Percentiles rank a stretch among this genome's conserved stretches.
Conservation (phyloP, 2,113 vertebrate species). For the Zosterops borbonicus region DNA sequence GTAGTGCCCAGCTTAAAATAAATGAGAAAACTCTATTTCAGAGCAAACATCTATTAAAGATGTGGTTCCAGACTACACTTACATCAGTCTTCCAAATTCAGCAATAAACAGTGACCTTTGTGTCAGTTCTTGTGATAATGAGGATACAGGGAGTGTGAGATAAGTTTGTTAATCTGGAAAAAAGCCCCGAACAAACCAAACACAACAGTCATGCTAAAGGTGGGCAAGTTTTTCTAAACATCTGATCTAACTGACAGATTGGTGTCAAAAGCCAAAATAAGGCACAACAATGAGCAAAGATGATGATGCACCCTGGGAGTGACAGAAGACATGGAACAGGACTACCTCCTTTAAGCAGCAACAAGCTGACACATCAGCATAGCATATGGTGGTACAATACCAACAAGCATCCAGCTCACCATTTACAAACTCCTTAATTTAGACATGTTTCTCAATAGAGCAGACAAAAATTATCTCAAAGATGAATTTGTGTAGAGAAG, state of each 20-base stretch:
- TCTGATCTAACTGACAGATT: neutral
- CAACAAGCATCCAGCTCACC: neutral
- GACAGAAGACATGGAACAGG: neutral
- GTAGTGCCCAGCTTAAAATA: neutral
- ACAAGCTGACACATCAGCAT: neutral
- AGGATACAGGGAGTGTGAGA: neutral
- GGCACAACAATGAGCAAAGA: neutral
- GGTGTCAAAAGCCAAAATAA: neutral
- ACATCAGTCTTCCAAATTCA: neutral
- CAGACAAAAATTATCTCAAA: neutral
- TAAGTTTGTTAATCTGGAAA: neutral
- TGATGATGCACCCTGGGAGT: neutral
- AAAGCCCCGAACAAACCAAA: neutral
- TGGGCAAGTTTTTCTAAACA: neutral
- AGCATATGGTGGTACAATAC: neutral
- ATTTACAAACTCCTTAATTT: neutral
- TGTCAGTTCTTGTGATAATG: neutral
- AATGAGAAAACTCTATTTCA: neutral
- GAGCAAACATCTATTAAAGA: neutral
- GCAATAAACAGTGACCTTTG: neutral
- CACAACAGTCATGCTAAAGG: neutral
- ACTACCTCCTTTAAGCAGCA: neutral
- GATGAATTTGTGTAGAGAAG: neutral
- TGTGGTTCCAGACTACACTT: neutral
- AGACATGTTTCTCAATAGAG: neutral